Conservation (phyloP, 2,113 vertebrate species). For the Nothobranchius furzeri region DNA sequence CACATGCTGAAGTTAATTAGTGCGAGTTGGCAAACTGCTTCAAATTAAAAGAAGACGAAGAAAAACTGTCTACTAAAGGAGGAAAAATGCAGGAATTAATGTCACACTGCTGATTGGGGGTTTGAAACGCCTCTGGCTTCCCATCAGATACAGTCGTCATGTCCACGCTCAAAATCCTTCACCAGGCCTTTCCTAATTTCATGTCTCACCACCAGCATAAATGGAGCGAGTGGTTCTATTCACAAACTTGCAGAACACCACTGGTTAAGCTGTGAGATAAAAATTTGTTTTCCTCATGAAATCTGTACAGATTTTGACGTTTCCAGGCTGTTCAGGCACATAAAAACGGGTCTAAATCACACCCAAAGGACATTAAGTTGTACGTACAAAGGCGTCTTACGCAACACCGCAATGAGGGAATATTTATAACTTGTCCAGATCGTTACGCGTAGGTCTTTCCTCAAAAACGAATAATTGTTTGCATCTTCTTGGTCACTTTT, state of each 20-base stretch:
- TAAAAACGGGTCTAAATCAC: background rate
- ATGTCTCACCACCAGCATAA: constrained; percentile 56
- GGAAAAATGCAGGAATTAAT: constrained; percentile 78
- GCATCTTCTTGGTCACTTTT: background rate
- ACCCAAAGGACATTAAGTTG: constrained; percentile 17
- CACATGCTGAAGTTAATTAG: constrained; percentile 81
- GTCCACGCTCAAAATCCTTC: constrained; percentile 61
- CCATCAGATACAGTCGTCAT: constrained; percentile 72
- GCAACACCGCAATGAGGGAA: constrained; percentile 2
- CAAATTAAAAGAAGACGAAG: constrained; percentile 55
- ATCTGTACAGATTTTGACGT: background rate
- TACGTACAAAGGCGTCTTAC: constrained; percentile 26
- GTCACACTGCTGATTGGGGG: constrained; percentile 72
- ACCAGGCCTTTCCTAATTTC: constrained; percentile 31
- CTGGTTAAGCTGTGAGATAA: constrained; percentile 4
- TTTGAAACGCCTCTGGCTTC: constrained; percentile 70
- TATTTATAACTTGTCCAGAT: constrained; percentile 4
- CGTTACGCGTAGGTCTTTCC: background rate
- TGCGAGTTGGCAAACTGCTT: constrained; percentile 70
- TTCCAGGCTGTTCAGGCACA: background rate
- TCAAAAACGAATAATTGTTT: background rate
- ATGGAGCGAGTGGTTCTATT: constrained; percentile 29
- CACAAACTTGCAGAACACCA: constrained; percentile 9
- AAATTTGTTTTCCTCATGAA: background rate
- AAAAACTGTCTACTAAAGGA: constrained; percentile 65